Conservation (phyloP, 2,113 vertebrate genomes). For the Zosterops lateralis region DNA sequence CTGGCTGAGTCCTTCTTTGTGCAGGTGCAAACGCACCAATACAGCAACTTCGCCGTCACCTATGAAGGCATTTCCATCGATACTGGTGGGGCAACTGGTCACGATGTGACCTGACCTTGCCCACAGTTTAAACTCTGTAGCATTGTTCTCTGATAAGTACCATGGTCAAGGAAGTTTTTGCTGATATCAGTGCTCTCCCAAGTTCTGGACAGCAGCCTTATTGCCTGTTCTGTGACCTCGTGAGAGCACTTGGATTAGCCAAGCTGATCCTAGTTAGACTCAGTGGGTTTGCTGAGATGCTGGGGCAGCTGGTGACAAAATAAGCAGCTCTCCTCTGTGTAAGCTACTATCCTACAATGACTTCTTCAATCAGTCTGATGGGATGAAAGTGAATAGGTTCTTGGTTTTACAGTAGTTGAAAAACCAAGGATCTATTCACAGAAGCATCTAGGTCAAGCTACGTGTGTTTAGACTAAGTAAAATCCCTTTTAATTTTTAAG, state of each 20-base stretch:
- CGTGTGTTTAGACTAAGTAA: background rate
- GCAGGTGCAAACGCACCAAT: background rate
- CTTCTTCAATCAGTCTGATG: background rate
- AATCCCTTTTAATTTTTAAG: background rate
- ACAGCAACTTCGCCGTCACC: background rate
- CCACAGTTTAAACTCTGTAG: background rate
- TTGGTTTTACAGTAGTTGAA: background rate
- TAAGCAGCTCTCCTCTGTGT: background rate
- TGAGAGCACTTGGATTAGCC: background rate
- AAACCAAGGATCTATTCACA: background rate
- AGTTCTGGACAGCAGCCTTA: background rate
- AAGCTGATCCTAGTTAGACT: background rate
- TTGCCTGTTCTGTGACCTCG: background rate
- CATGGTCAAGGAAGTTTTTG: background rate
- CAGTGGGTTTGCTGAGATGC: background rate
- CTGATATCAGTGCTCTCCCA: background rate
- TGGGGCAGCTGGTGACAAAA: background rate
- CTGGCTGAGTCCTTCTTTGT: background rate
- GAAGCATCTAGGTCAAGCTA: background rate
- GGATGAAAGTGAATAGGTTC: background rate
- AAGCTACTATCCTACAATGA: background rate
- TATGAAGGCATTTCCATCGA: background rate
- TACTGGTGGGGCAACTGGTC: background rate
- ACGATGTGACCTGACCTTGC: accelerated
- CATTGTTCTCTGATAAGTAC: background rate